phyloP scores from a whole-genome alignment of 2,797 vertebrate species.

The Fratercula arctica region DNA sequence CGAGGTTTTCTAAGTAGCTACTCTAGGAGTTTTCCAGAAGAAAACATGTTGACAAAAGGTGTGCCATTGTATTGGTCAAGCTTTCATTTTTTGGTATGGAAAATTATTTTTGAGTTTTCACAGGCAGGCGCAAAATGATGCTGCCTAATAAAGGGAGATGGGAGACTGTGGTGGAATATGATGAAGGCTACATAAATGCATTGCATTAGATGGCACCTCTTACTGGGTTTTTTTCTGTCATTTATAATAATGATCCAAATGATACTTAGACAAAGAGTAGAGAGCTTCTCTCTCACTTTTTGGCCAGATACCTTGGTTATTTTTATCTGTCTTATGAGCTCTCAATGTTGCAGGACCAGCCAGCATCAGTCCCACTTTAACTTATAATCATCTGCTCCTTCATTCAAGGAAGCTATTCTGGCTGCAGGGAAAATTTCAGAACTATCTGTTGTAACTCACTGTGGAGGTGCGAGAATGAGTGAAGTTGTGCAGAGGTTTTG shows the following conservation, averaged over 20 bases:
- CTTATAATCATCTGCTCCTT: not conserved
- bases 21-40: not conserved
- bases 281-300: not conserved
- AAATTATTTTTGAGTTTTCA: not conserved
- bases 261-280: not conserved
- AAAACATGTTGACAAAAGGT: not conserved
- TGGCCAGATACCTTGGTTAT: accelerated
- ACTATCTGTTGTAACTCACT: not conserved
- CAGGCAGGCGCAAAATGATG: not conserved
- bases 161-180: not conserved
- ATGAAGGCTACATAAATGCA: not conserved
- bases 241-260: not conserved
- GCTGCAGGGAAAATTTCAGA: not conserved
- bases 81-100: not conserved
- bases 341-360: not conserved
- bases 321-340: not conserved
- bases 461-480: not conserved
- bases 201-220: not conserved
- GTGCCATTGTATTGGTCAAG: not conserved
- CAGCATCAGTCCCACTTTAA: not conserved
- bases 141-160: not conserved
- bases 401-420: not conserved
- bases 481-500: not conserved
- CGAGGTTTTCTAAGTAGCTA: not conserved
- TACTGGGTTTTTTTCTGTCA: not conserved